Evolutionary conservation across 2,888 invertebrate species (phyloP), one percentile per base, ranked within the genome.

Genomic region (Phasia obesa): DNA sequence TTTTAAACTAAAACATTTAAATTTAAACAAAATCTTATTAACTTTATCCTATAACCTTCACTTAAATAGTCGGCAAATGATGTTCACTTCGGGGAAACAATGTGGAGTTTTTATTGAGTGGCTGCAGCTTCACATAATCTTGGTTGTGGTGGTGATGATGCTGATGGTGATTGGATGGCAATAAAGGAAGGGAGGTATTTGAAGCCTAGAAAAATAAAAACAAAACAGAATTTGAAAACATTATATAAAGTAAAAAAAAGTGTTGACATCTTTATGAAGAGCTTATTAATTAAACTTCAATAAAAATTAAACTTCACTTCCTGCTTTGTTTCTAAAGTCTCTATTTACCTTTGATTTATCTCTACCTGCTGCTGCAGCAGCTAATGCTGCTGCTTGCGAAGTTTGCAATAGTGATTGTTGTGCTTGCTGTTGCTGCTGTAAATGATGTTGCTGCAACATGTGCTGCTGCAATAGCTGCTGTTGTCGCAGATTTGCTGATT

Each of bases 331-430:
- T 38, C 3, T n/a, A n/a, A 35, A 31, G 17, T 21, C 35, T 49
- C 5, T 4, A 60, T 76, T 81, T 53, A 94, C 94, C 91, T 94
- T 93, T 85, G 94, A 94, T 90, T 93, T 93, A 86, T 94, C 94
- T 84, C 94, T 92, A 78, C 88, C 70, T 60, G 84, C 75, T 53
- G 70, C 59, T 51, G 84, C 62, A 27, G 81, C 65, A 23, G 81
- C 82, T 70, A 79, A 64, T n/a, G 81, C 77, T 31, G 76, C 69
- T 17, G 80, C 80, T 47, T 79, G 82, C 42, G 83, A 70, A 6
- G 77, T 79, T 55, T 84, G 84, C 31, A 79, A 55, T 44, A 83
- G 42, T 53, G 81, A 81, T 82, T 82, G 69, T 55, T 84, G 82
- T 1, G 55, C 53, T 27, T 80, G 84, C 23, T 81, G 84, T 31